phyloP scores from a whole-genome alignment of 2,797 vertebrate genomes.

The Myiotriccus ornatus region DNA sequence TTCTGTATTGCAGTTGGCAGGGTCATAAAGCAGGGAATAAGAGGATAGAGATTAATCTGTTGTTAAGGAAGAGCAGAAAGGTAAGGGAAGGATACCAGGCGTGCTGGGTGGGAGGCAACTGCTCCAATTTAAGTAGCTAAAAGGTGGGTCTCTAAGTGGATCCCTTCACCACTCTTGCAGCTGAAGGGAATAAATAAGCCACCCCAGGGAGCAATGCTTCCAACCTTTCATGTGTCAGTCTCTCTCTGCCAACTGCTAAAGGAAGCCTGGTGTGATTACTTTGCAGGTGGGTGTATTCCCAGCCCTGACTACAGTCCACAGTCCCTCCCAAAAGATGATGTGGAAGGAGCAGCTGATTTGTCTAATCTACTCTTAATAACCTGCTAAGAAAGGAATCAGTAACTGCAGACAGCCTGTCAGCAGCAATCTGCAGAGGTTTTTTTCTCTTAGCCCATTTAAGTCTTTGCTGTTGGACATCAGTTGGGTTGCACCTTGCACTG shows the following conservation, averaged over 20 bases:
- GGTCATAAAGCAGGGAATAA: not conserved
- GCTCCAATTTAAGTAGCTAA: not conserved
- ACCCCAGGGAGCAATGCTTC: not conserved
- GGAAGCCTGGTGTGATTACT: not conserved
- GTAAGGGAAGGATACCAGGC: not conserved
- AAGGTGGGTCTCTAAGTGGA: not conserved
- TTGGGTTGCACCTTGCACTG: not conserved
- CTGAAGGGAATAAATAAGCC: not conserved
- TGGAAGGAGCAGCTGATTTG: not conserved
- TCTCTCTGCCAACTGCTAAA: not conserved
- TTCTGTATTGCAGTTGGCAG: not conserved
- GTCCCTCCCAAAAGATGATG: not conserved
- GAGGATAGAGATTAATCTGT: not conserved
- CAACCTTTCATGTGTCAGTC: not conserved
- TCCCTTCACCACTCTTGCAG: not conserved
- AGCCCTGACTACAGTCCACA: not conserved
- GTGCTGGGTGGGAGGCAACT: rapidly evolving
- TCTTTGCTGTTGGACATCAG: not conserved
- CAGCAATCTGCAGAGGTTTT: not conserved
- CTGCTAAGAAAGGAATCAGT: not conserved
- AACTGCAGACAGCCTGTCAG: not conserved
- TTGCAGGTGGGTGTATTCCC: not conserved
- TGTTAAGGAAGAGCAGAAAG: not conserved
- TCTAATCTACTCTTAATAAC: not conserved
- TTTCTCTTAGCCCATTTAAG: not conserved